Conservation (phyloP, 2,888 invertebrate genomes). For the Ischnura elegans region DNA sequence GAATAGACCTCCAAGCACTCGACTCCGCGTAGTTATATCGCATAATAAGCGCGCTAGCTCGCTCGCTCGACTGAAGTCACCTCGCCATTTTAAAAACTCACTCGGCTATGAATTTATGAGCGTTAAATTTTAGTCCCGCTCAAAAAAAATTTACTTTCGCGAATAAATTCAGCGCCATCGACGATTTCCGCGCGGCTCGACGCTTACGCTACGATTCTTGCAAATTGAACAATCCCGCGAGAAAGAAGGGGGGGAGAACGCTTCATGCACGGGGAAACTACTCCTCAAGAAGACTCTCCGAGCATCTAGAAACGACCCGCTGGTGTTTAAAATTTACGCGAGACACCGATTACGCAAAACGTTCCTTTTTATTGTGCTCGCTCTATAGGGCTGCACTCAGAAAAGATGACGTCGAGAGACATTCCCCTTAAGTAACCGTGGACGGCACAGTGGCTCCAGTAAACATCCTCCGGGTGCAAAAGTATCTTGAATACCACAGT, state of each 20-base stretch:
- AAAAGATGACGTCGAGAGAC: conserved; percentile 19
- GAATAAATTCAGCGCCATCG: background rate
- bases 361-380: background rate
- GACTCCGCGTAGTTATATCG: background rate
- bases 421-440: conserved; percentile 9
- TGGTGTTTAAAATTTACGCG: conserved; percentile 4
- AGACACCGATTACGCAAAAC: conserved; percentile 4
- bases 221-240: background rate
- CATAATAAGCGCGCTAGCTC: background rate
- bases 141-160: background rate
- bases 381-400: background rate
- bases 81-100: background rate
- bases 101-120: background rate
- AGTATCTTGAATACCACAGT: background rate
- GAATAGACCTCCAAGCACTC: background rate
- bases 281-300: background rate
- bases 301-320: background rate
- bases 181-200: background rate
- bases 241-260: background rate
- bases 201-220: background rate
- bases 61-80: background rate
- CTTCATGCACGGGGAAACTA: background rate
- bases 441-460: background rate
- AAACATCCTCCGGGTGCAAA: background rate
- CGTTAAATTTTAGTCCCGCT: background rate